phyloP scores from a whole-genome alignment of 2,797 vertebrate genomes.

The Enteromius radiatus region DNA sequence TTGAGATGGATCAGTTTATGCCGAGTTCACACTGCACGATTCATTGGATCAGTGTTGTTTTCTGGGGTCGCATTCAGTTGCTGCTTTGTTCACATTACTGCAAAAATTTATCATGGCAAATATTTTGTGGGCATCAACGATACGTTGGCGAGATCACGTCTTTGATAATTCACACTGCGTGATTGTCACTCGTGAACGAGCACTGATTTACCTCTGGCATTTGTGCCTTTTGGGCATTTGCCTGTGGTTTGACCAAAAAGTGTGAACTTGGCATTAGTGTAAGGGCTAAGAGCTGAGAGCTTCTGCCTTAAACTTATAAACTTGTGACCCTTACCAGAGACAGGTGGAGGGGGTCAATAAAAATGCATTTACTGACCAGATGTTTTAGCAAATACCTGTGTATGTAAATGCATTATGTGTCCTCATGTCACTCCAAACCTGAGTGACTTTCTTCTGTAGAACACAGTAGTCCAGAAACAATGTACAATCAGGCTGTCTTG shows the following conservation, averaged over 20 bases:
- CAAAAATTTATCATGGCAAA: neutral
- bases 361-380: slow-evolving; percentile 51
- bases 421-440: neutral
- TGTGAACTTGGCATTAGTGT: neutral
- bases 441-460: neutral
- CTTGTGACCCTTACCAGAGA: slow-evolving; percentile 32
- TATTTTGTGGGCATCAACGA: neutral
- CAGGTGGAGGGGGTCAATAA: slow-evolving; percentile 45
- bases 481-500: too few relatives aligned
- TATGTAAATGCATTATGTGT: neutral
- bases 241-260: neutral
- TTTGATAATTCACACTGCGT: neutral
- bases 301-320: neutral
- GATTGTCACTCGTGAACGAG: neutral
- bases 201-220: too few relatives aligned
- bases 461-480: neutral
- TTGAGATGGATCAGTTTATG: slow-evolving; percentile 39
- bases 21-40: too few relatives aligned
- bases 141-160: neutral
- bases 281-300: neutral
- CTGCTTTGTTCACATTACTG: too few relatives aligned
- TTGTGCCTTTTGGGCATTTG: too few relatives aligned
- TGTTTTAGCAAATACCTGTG: slow-evolving; percentile 40
- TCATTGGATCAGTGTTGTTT: too few relatives aligned
- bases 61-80: too few relatives aligned